Conservation (phyloP, 2,797 vertebrate genomes). For the Coendou prehensilis region DNA sequence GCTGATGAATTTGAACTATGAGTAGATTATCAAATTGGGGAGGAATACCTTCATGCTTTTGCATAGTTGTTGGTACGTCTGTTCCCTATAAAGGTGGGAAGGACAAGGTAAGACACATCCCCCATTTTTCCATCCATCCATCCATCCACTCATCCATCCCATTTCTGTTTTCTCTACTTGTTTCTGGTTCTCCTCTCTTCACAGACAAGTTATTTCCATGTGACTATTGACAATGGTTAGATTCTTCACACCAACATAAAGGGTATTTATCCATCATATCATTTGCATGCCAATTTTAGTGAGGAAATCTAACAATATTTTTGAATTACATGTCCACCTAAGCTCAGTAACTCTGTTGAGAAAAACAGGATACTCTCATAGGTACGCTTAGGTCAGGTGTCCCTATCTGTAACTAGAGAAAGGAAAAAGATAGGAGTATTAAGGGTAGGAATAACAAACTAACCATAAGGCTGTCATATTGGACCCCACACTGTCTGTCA, state of each 20-base stretch:
- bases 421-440: background rate
- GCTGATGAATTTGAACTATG: background rate
- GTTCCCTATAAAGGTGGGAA: background rate
- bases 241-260: background rate
- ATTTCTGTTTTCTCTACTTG: background rate
- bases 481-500: too few species aligned
- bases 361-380: background rate
- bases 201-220: background rate
- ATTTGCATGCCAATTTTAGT: background rate
- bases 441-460: background rate
- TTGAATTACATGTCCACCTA: background rate
- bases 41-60: background rate
- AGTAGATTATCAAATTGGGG: background rate
- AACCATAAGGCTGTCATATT: background rate
- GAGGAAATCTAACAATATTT: background rate
- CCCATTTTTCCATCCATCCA: background rate
- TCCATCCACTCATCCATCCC: background rate
- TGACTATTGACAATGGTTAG: background rate
- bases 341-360: background rate
- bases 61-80: background rate
- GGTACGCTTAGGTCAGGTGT: background rate
- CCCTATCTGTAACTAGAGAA: background rate
- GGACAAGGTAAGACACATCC: background rate
- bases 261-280: background rate
- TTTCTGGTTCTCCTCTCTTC: background rate